Evolutionary conservation across 2,113 vertebrate genomes (phyloP).

Genomic region (Hippolais icterina): DNA sequence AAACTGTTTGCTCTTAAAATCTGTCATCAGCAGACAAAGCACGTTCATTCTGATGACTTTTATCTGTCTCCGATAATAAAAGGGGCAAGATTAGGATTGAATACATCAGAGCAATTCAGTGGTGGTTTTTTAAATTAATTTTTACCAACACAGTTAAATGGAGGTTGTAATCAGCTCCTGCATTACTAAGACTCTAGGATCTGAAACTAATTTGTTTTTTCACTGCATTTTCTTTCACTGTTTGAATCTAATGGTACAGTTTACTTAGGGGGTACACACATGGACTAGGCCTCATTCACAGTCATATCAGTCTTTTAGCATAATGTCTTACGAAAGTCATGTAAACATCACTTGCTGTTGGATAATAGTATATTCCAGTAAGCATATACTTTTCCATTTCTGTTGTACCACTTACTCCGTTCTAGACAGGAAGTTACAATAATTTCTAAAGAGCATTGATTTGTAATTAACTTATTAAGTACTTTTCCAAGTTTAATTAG

Average conservation of each 20-base stretch:
- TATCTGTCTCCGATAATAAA: neutral
- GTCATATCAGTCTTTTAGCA: neutral
- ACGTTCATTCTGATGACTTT: neutral
- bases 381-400: neutral
- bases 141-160: neutral
- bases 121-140: neutral
- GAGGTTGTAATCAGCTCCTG: neutral
- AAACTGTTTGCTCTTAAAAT: neutral
- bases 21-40: neutral
- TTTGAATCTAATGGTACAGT: neutral
- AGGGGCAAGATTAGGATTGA: neutral
- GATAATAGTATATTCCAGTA: neutral
- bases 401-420: neutral
- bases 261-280: neutral
- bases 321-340: neutral
- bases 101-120: neutral
- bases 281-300: neutral
- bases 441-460: neutral
- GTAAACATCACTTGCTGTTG: neutral
- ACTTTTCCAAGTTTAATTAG: neutral
- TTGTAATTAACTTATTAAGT: neutral
- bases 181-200: neutral
- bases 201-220: neutral
- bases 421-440: neutral
- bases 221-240: neutral